Percentiles rank a stretch among this genome's conserved stretches.
phyloP scores from a whole-genome alignment of 1,140 invertebrate species.

The Diabrotica undecimpunctata region DNA sequence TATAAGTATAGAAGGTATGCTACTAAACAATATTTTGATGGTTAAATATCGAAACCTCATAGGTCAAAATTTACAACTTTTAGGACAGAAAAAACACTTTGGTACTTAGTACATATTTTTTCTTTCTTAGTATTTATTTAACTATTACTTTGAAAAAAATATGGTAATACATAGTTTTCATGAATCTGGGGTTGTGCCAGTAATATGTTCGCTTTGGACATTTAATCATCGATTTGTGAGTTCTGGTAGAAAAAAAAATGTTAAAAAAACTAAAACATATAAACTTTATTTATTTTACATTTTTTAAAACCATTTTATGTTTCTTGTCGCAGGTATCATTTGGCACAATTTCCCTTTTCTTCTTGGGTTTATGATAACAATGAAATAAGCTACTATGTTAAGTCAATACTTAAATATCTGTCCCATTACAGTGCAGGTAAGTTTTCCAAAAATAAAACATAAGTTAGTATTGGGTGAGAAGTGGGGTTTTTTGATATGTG shows the following conservation, averaged over 20 bases:
- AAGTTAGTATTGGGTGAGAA: no score
- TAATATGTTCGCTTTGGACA: no score
- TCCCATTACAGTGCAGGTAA: constrained; percentile 37
- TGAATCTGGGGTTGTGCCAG: no score
- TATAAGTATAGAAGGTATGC: constrained; percentile 35
- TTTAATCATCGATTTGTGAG: no score
- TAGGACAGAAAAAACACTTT: background rate
- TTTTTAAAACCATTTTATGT: background rate
- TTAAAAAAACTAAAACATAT: no score
- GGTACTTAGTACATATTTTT: no score
- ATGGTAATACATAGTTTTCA: no score
- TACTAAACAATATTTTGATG: background rate
- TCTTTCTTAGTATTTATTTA: no score
- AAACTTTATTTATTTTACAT: background rate
- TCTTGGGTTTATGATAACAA: constrained; percentile 43
- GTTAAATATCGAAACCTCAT: no score
- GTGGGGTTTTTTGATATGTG: no score
- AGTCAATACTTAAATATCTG: constrained; percentile 33
- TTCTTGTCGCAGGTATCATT: constrained; percentile 34
- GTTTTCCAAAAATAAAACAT: background rate
- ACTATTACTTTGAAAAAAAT: no score
- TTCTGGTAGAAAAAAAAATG: no score
- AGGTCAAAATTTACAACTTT: background rate
- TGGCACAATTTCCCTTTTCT: constrained; percentile 37
- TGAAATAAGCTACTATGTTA: constrained; percentile 40